Evolutionary conservation across 2,888 invertebrate genomes (phyloP).

Genomic region (Thecophora atra): DNA sequence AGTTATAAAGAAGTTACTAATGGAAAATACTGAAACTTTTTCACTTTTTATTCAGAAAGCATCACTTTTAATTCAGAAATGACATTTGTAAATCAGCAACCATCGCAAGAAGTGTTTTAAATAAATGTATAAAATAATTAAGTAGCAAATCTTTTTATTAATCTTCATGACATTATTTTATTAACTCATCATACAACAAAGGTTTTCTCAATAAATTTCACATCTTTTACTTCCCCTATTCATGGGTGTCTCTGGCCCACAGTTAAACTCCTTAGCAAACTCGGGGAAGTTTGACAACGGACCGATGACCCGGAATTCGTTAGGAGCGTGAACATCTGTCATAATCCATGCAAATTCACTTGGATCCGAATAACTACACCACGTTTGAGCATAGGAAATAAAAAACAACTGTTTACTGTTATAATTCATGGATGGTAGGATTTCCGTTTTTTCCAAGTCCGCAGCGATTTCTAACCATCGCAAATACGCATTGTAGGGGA

Average conservation of each 20-base stretch:
- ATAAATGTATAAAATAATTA: no score
- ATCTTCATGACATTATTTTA: no score
- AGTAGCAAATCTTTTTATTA: no score
- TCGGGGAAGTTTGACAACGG: slow-evolving; percentile 57
- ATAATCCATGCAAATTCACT: slow-evolving; percentile 44
- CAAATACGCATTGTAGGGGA: slow-evolving; percentile 59
- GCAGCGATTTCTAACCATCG: slow-evolving; percentile 50
- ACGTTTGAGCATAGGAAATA: slow-evolving; percentile 59
- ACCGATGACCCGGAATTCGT: slow-evolving; percentile 56
- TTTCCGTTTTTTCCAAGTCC: slow-evolving; percentile 47
- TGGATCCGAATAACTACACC: slow-evolving; percentile 55
- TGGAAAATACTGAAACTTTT: no score
- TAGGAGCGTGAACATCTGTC: slow-evolving; percentile 53
- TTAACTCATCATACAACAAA: no score
- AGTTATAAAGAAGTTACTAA: no score
- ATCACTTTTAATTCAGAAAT: no score
- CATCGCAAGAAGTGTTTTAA: no score
- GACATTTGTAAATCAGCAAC: no score
- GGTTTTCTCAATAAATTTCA: slow-evolving; percentile 56
- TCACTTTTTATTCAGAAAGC: no score
- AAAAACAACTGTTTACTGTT: slow-evolving; percentile 60
- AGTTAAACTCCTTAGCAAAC: slow-evolving; percentile 58
- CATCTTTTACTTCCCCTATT: slow-evolving; percentile 55
- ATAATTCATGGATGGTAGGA: slow-evolving; percentile 53
- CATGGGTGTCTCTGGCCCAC: slow-evolving; percentile 51